Conservation (phyloP, 2,888 invertebrate species). For the Papilio demoleus region DNA sequence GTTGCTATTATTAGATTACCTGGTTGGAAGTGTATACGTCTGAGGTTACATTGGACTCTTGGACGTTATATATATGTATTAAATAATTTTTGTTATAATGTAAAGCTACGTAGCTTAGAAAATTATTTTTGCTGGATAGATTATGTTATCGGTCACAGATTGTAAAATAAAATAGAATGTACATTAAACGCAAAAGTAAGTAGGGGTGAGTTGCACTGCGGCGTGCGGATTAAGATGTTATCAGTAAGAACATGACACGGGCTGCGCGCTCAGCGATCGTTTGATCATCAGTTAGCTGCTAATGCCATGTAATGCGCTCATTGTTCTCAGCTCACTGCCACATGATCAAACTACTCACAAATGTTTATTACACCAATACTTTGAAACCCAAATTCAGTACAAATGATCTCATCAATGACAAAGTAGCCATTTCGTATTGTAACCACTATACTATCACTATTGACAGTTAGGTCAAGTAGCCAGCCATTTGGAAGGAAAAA, state of each 20-base stretch:
- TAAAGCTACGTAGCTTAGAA: background rate
- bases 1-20: too few relatives aligned
- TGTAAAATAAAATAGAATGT: slow-evolving; percentile 48
- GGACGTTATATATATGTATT: too few relatives aligned
- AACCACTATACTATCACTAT: background rate
- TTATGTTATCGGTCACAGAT: slow-evolving; percentile 44
- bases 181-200: slow-evolving; percentile 51
- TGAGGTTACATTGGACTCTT: too few relatives aligned
- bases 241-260: slow-evolving; percentile 67
- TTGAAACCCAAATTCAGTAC: background rate
- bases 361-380: slow-evolving; percentile 23
- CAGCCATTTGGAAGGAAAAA: background rate
- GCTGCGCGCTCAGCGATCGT: slow-evolving; percentile 50
- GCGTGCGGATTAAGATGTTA: slow-evolving; percentile 76
- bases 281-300: slow-evolving; percentile 68
- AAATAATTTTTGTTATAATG: background rate
- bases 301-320: slow-evolving; percentile 70
- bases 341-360: slow-evolving; percentile 38
- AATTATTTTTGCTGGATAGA: slow-evolving; percentile 18
- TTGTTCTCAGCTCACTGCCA: slow-evolving; percentile 56
- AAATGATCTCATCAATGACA: background rate
- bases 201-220: slow-evolving; percentile 48
- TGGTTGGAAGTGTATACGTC: too few relatives aligned
- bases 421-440: background rate
- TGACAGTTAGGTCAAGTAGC: background rate